Conservation (phyloP, 2,888 invertebrate species). For the Drosophila trichaetosa region DNA sequence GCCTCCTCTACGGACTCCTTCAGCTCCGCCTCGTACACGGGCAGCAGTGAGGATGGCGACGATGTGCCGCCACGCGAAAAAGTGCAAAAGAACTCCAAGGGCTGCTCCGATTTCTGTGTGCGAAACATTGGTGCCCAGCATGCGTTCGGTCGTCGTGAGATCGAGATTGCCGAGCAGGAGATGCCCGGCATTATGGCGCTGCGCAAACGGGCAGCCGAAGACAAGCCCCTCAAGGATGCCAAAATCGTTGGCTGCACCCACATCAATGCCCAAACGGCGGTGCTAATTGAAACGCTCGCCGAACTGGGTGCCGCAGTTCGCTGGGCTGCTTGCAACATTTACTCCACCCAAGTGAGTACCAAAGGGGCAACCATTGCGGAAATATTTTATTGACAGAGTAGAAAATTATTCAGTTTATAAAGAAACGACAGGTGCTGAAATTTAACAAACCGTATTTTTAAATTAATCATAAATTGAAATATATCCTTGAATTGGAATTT, state of each 20-base stretch:
- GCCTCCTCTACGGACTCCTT: constrained; percentile 98
- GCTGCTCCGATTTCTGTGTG: constrained; percentile 96
- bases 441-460: background rate
- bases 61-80: constrained; percentile 97
- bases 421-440: background rate
- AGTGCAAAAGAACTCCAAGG: constrained; percentile 93
- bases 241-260: constrained; percentile 99
- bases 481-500: background rate
- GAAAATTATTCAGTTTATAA: background rate
- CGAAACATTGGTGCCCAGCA: constrained; percentile 94
- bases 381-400: background rate
- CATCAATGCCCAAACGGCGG: constrained; percentile 99
- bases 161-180: constrained; percentile 99
- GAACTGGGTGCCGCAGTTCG: constrained; percentile 96
- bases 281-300: constrained; percentile 94
- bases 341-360: constrained; percentile 93
- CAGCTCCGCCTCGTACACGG: constrained; percentile 89
- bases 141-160: constrained; percentile 97
- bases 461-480: background rate
- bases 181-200: constrained; percentile 99
- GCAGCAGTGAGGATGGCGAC: constrained; percentile 96
- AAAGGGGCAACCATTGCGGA: background rate
- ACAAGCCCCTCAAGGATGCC: constrained; percentile 97
- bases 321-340: constrained; percentile 99
- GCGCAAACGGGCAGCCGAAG: constrained; percentile 95